Percentiles rank a stretch among this genome's conserved stretches.
phyloP scores from a whole-genome alignment of 2,888 invertebrate genomes.

The Eustalomyia histrio region DNA sequence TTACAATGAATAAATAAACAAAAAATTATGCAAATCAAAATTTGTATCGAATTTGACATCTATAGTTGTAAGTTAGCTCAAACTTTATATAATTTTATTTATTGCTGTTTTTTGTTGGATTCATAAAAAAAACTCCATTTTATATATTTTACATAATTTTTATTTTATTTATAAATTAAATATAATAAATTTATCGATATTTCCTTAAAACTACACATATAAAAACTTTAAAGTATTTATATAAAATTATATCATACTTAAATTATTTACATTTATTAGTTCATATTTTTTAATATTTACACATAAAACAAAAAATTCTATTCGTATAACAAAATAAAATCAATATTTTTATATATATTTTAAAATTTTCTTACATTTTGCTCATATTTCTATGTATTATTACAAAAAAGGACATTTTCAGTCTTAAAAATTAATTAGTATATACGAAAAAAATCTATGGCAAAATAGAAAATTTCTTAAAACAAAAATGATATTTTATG shows the following conservation, averaged over 20 bases:
- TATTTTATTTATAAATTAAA: conserved; percentile 50
- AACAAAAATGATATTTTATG: conserved; percentile 40
- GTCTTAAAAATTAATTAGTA: conserved; percentile 78
- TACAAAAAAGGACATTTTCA: conserved; percentile 78
- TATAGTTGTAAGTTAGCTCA: too few relatives aligned
- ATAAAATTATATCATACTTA: conserved; percentile 43
- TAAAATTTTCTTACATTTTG: conserved; percentile 52
- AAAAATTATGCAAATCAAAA: too few relatives aligned
- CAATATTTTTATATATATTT: conserved; percentile 10
- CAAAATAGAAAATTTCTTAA: conserved; percentile 71
- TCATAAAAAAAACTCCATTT: background rate
- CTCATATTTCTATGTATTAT: conserved; percentile 66
- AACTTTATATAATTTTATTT: too few relatives aligned
- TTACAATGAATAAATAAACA: too few relatives aligned
- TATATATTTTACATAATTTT: background rate
- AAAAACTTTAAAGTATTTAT: conserved; percentile 38
- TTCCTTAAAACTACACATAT: conserved; percentile 32
- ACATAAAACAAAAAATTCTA: conserved; percentile 63
- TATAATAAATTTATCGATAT: conserved; percentile 47
- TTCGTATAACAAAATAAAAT: conserved; percentile 45
- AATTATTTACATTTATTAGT: conserved; percentile 71
- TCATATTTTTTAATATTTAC: conserved; percentile 62
- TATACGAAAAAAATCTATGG: conserved; percentile 73
- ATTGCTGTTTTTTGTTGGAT: too few relatives aligned
- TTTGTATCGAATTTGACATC: too few relatives aligned